phyloP scores from a whole-genome alignment of 2,888 invertebrate species.

The Elegia similella region DNA sequence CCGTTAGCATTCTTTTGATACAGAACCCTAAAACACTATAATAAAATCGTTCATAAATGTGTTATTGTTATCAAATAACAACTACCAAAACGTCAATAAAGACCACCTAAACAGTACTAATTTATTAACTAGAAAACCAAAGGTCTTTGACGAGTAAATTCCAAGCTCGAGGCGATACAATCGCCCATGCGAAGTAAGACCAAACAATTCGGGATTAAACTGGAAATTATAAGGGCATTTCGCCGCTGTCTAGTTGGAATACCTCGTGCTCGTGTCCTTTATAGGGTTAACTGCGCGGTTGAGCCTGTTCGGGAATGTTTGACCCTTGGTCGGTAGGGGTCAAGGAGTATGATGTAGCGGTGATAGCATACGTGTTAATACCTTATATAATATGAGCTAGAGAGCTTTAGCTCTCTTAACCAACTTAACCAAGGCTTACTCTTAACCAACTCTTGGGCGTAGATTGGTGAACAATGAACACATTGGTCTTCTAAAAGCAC shows the following conservation, averaged over 20 bases:
- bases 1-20: no score
- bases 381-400: no score
- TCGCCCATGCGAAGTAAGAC: background rate
- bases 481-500: no score
- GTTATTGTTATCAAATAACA: no score
- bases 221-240: slow-evolving; percentile 21
- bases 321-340: slow-evolving; percentile 23
- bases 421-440: no score
- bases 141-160: background rate
- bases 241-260: slow-evolving; percentile 7
- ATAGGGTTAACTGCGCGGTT: slow-evolving; percentile 29
- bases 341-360: background rate
- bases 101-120: background rate
- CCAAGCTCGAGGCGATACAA: background rate
- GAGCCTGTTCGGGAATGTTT: slow-evolving; percentile 25
- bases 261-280: slow-evolving; percentile 19
- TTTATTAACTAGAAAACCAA: background rate
- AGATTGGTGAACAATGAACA: no score
- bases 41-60: no score
- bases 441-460: no score
- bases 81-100: background rate
- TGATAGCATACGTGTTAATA: no score
- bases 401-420: no score
- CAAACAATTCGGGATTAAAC: slow-evolving; percentile 20
- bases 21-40: no score